Base-by-base conservation (phyloP, 2,888 invertebrate genomes). In the Rhagium mordax region DNA sequence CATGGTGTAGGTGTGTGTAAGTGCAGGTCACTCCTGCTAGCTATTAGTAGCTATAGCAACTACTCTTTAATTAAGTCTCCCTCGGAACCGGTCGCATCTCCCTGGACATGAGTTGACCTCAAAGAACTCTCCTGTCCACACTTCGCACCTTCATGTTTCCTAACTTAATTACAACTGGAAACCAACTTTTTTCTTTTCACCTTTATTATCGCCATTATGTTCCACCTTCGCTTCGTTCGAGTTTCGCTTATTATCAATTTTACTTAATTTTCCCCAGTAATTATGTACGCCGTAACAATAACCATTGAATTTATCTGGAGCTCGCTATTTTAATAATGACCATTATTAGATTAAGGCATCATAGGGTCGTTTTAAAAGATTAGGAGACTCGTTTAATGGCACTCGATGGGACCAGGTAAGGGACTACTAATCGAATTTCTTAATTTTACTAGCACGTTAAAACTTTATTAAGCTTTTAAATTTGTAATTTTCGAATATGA, bases 11-110 rank as follows among this genome's bases (percentile, higher is more conserved):
- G 74, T 75, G 75, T 74, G 68, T 74, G 79, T 68, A 65, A 75
- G 78, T 71, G 71, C 79, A 82, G 82, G 82, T 83, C 82, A 81
- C 78, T 81, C 81, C 78, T 78, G 78, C 78, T 74, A 80, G 82
- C 84, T 84, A 84, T 85, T 85, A 84, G 84, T 85, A 83, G 77
- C 84, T 84, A 84, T 85, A 84, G 84, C 84, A 83, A 85, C 84
- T 81, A 79, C 80, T 81, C 83, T 82, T 83, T 84, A 84, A 84
- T 85, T 85, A 84, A 84, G 84, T 81, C 81, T 74, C 79, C 79
- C 81, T 74, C 71, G 77, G 72, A 77, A 74, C 70, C 72, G 77
- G 77, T 72, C 79, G 78, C 80, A 76, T 74, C 79, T 79, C 80
- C 77, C 79, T 72, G 79, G 79, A 80, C 79, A 83, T 78, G 79